Percentiles rank a stretch among this genome's conserved stretches.
These are phyloP conservation scores for Cylindroiulus punctatus DNA, from an alignment of 2,888 invertebrate genomes.

Conservation along the genomic window DNA sequence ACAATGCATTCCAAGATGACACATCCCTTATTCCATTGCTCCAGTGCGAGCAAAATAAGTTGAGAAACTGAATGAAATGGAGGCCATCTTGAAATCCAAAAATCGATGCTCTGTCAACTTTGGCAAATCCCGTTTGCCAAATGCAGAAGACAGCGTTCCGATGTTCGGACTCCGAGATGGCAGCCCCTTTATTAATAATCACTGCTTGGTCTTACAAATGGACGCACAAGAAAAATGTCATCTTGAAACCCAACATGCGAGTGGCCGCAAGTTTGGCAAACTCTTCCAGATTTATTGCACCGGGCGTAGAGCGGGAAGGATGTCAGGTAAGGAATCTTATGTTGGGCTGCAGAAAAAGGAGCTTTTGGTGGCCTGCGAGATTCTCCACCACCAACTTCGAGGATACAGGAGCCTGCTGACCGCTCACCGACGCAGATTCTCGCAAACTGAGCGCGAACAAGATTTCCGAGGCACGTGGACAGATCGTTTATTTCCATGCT, in stretches of 20 bases:
- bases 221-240: too few species aligned
- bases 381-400: not conserved
- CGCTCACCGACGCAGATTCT: not conserved
- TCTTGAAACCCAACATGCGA: too few species aligned
- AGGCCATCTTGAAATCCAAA: not conserved
- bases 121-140: not conserved
- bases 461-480: conserved; percentile 21
- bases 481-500: not conserved
- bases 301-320: too few species aligned
- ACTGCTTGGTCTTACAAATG: too few species aligned
- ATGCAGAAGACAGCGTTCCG: not conserved
- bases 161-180: not conserved
- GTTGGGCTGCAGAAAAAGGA: too few species aligned
- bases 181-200: too few species aligned
- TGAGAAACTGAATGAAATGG: not conserved
- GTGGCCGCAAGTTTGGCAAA: too few species aligned
- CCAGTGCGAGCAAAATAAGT: too few species aligned
- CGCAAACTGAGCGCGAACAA: not conserved
- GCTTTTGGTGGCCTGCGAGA: not conserved
- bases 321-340: too few species aligned
- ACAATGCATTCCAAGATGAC: not conserved
- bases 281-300: too few species aligned
- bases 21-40: too few species aligned
- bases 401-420: not conserved
- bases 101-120: not conserved